phyloP scores from a whole-genome alignment of 2,113 vertebrate genomes.

The Myotis brandtii region DNA sequence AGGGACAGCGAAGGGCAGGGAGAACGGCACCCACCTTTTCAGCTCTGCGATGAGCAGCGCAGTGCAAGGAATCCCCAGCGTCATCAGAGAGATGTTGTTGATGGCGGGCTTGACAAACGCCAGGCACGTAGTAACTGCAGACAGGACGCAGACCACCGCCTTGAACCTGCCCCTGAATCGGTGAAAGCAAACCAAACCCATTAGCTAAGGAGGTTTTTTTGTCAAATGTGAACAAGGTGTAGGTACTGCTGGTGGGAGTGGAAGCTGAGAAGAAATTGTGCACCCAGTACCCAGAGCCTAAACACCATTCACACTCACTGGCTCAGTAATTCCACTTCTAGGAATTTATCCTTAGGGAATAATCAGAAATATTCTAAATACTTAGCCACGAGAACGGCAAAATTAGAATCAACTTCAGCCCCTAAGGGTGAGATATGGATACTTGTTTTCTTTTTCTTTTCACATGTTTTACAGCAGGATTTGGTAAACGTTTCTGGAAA shows the following conservation, averaged over 20 bases:
- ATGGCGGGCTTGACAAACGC: conserved; percentile 97
- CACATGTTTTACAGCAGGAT: neutral
- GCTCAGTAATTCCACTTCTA: neutral
- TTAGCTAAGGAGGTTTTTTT: neutral
- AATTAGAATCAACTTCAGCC: neutral
- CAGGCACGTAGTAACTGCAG: conserved; percentile 94
- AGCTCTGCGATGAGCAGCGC: conserved; percentile 94
- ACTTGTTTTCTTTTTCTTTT: neutral
- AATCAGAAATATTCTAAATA: conserved; percentile 18
- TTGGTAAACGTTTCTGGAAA: neutral
- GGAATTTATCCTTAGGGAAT: neutral
- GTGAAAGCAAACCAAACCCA: conserved; percentile 41
- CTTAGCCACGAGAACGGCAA: neutral
- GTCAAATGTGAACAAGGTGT: neutral
- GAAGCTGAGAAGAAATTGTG: neutral
- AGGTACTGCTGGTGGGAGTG: neutral
- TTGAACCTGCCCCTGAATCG: conserved; percentile 94
- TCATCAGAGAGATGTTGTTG: conserved; percentile 97
- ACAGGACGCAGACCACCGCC: conserved; percentile 93
- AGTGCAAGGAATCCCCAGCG: conserved; percentile 95
- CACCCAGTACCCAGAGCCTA: neutral
- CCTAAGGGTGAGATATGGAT: neutral
- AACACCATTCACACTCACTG: neutral
- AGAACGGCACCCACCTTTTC: conserved; percentile 89
- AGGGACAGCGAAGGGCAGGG: neutral